These are phyloP conservation scores for Pristionchus entomophagus DNA, from an alignment of 2,888 invertebrate genomes.

Conservation along the genomic window DNA sequence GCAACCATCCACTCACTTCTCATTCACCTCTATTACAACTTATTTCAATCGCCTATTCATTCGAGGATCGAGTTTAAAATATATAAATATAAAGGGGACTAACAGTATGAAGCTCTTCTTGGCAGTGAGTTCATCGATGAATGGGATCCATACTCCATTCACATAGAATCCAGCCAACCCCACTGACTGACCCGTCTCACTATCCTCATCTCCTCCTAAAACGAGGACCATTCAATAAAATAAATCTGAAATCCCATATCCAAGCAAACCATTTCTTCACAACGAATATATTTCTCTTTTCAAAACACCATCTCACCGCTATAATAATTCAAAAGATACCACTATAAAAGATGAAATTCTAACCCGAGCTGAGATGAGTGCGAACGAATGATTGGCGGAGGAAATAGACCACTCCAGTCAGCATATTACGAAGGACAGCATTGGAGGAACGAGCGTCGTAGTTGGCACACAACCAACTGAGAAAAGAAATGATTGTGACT, in stretches of 20 bases:
- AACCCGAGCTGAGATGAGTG: constrained; percentile 55
- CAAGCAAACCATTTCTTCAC: too few relatives aligned
- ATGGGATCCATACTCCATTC: constrained; percentile 60
- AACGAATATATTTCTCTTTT: too few relatives aligned
- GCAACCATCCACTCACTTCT: constrained; percentile 60
- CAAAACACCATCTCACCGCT: too few relatives aligned
- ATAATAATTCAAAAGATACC: background rate
- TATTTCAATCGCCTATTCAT: too few relatives aligned
- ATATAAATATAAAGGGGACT: too few relatives aligned
- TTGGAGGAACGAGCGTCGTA: constrained; percentile 43
- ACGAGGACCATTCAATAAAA: background rate
- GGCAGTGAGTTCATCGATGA: constrained; percentile 59
- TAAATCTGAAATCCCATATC: too few relatives aligned
- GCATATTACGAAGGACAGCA: constrained; percentile 35
- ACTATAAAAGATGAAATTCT: background rate
- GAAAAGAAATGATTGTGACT: too few relatives aligned
- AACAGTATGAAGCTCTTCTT: constrained; percentile 61
- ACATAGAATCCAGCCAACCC: constrained; percentile 60
- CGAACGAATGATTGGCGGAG: constrained; percentile 85
- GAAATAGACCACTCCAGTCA: constrained; percentile 86
- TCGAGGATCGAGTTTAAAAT: too few relatives aligned
- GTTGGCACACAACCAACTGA: constrained; percentile 48
- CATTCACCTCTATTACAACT: too few relatives aligned
- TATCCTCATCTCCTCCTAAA: constrained; percentile 57
- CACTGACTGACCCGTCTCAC: constrained; percentile 57